Conservation (phyloP, 2,888 invertebrate genomes). For the Ophioninae sp. region DNA sequence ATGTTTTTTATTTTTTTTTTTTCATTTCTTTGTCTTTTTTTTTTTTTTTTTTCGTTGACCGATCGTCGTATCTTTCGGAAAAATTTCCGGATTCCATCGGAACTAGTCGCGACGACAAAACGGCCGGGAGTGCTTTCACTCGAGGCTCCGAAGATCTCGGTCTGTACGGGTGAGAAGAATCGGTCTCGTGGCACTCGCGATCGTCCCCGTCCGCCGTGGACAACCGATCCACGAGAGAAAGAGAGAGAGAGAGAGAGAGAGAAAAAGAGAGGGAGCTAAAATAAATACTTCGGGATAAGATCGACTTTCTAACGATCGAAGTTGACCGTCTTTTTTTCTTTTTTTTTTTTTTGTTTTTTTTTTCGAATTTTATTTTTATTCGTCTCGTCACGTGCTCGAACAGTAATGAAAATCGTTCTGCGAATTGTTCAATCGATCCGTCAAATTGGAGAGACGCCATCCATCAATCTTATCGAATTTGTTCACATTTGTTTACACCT, state of each 20-base stretch:
- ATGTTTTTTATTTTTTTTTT: background rate
- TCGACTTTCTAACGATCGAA: slow-evolving; percentile 56
- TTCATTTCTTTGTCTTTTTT: background rate
- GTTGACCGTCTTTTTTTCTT: slow-evolving; percentile 40
- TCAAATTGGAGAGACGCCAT: background rate
- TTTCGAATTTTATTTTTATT: background rate
- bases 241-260: background rate
- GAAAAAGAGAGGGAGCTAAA: background rate
- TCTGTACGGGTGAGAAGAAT: slow-evolving; percentile 38
- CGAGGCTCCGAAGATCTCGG: slow-evolving; percentile 10
- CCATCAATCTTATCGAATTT: no score
- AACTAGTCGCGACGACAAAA: slow-evolving; percentile 46
- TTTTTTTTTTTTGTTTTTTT: slow-evolving; percentile 15
- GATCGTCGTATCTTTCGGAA: slow-evolving; percentile 48
- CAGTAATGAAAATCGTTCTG: background rate
- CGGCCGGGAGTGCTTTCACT: slow-evolving; percentile 65
- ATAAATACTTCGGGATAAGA: slow-evolving; percentile 29
- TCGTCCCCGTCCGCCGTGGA: slow-evolving; percentile 15
- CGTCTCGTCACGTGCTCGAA: slow-evolving; percentile 31
- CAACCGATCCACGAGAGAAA: background rate
- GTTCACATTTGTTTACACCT: no score
- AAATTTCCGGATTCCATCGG: slow-evolving; percentile 64
- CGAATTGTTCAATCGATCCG: slow-evolving; percentile 9
- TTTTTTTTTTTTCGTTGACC: background rate
- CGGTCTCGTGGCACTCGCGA: slow-evolving; percentile 21